Conservation (phyloP, 2,797 vertebrate species). For the Poeciliopsis gracilis region DNA sequence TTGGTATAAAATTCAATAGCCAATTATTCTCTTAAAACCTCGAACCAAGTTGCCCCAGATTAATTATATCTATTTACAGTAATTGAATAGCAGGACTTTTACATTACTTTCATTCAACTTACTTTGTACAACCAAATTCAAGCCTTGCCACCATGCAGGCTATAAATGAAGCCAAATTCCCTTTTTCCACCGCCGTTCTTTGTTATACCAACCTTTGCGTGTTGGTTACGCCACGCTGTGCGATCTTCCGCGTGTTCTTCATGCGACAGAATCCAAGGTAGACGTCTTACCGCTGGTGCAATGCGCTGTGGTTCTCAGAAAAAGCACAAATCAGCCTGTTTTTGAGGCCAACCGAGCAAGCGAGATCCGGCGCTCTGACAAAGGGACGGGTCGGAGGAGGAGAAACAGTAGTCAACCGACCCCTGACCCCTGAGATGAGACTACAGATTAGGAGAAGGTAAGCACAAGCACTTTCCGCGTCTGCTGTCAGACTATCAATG, state of each 20-base stretch:
- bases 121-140: neutral
- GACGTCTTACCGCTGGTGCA: neutral
- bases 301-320: neutral
- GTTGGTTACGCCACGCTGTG: conserved; percentile 7
- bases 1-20: neutral
- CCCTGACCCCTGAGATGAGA: conserved; percentile 55
- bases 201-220: conserved; percentile 57
- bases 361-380: conserved; percentile 5
- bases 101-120: neutral
- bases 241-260: neutral
- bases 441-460: conserved; percentile 49
- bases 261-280: conserved; percentile 6
- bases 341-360: conserved; percentile 15
- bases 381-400: conserved; percentile 1
- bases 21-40: neutral
- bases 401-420: conserved; percentile 59
- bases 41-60: neutral
- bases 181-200: neutral
- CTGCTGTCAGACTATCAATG: conserved; percentile 27
- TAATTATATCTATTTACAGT: neutral
- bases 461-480: conserved; percentile 39
- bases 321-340: conserved; percentile 7
- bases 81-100: neutral
- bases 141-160: neutral
- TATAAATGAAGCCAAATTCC: neutral